Evolutionary conservation across 2,888 invertebrate species (phyloP).

Genomic region (Lasioglossum vierecki): DNA sequence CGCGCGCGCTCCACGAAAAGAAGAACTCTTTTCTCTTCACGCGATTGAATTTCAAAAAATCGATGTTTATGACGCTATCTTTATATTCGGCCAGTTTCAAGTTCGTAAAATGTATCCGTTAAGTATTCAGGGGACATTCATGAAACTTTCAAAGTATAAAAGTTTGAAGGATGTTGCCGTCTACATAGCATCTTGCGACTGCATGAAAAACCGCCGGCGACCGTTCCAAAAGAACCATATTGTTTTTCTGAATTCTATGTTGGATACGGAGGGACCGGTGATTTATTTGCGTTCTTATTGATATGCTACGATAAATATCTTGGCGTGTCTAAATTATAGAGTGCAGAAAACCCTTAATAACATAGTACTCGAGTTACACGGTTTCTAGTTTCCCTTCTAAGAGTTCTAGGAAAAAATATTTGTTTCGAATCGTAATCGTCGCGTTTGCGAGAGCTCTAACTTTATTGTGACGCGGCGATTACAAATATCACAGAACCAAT

Average conservation of each 20-base stretch:
- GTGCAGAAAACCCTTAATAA: not conserved
- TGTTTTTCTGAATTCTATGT: not conserved
- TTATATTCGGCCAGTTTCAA: slow-evolving; percentile 2
- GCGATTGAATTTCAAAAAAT: slow-evolving; percentile 2
- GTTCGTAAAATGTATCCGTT: slow-evolving; percentile 3
- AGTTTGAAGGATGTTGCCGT: slow-evolving; percentile 8
- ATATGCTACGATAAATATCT: not conserved
- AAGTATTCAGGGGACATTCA: slow-evolving; percentile 8
- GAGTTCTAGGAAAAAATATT: not conserved
- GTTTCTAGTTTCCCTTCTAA: not conserved
- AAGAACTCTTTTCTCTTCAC: not conserved
- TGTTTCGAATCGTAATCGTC: not conserved
- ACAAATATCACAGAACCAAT: not conserved
- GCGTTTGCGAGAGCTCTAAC: not conserved
- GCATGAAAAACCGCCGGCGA: not conserved
- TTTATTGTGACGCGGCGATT: not conserved
- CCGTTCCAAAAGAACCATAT: not conserved
- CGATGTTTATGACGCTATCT: not conserved
- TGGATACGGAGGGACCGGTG: not conserved
- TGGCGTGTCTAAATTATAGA: not conserved
- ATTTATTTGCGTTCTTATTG: not conserved
- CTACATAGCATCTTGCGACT: not conserved
- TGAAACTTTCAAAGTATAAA: slow-evolving; percentile 5
- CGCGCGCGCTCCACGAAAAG: not conserved
- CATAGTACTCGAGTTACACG: not conserved